phyloP scores from a whole-genome alignment of 2,888 invertebrate species.

The Drosophila sordidula region DNA sequence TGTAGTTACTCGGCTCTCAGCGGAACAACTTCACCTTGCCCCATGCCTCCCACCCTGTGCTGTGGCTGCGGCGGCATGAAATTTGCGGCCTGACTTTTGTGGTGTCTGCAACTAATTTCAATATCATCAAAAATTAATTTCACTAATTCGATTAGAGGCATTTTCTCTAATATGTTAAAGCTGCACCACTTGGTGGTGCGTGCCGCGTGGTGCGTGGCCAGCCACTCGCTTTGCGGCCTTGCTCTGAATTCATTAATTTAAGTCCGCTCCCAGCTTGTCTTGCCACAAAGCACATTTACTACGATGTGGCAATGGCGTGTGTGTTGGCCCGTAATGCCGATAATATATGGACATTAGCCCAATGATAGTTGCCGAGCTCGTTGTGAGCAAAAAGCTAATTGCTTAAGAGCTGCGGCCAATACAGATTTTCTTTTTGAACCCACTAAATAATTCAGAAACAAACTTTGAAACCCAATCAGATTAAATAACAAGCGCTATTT shows the following conservation, averaged over 20 bases:
- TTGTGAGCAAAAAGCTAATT: constrained; percentile 28
- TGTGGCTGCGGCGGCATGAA: constrained; percentile 8
- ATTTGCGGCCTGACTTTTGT: constrained; percentile 42
- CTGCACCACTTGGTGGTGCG: constrained; percentile 20
- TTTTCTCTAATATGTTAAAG: constrained; percentile 40
- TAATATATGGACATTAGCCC: constrained; percentile 52
- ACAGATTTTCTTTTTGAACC: neutral
- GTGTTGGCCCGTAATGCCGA: constrained; percentile 28
- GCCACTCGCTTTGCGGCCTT: constrained; percentile 17
- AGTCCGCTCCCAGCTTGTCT: constrained; percentile 34
- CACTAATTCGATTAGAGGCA: constrained; percentile 83
- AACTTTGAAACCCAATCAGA: too few species aligned
- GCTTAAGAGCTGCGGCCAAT: neutral
- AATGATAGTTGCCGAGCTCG: constrained; percentile 38
- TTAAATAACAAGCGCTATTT: too few species aligned
- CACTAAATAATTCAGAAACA: too few species aligned
- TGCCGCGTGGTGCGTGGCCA: constrained; percentile 24
- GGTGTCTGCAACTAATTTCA: constrained; percentile 83
- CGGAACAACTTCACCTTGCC: constrained; percentile 16
- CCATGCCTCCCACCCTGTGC: neutral
- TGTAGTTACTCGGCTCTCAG: constrained; percentile 52
- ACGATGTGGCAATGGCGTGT: constrained; percentile 69
- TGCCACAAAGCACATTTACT: constrained; percentile 25
- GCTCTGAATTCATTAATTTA: constrained; percentile 67
- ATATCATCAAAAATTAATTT: constrained; percentile 85